Base-by-base conservation (phyloP, 1,140 invertebrate species). In the Neodiprion pinetum region DNA sequence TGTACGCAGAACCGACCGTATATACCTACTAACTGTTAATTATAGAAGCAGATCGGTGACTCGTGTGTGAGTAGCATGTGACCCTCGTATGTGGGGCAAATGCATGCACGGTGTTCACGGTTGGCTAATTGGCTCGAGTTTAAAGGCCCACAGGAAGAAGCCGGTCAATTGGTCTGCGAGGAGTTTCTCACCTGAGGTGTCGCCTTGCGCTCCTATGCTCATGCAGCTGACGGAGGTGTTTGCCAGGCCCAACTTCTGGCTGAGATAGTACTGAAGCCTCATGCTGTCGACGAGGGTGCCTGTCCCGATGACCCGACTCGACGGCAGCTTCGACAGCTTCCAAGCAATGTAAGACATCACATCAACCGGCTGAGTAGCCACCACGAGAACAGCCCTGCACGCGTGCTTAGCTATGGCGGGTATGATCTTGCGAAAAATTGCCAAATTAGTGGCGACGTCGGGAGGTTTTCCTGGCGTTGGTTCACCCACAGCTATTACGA, bases 261-360 rank as follows among this genome's bases (percentile, higher is more conserved):
- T 90, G 28, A 93, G 83, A 68, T 91, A 85, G 82, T 90, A 91
- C 48, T 91, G 90, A 82, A 93, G 91, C 76, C 92, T 87, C 69
- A 90, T 86, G 17, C 90, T 92, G 77, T 93, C 92, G 12, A 93
- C 84, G 78, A 91, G 89, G 7, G 92, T 93, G 17, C 92, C 93
- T 48, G 90, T 90, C n/a, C 93, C 92, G 75, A 93, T 89, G 9
- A 93, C 91, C 28, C 90, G 86, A 80, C 90, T 87, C 28, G 88
- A 84, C 23, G 91, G 91, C 67, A 93, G 88, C 67, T 92, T 92
- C 78, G 91, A 92, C 67, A 93, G 76, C 80, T 93, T 93, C 91
- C 92, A 93, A 8, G 92, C 89, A 66, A 93, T 90, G 82, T 92
- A 93, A 48, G 92, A 91, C 82, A 93, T 83, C 75, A 93, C 88